Base-by-base conservation (phyloP, 2,888 invertebrate genomes). In the Synanthedon formicaeformis region DNA sequence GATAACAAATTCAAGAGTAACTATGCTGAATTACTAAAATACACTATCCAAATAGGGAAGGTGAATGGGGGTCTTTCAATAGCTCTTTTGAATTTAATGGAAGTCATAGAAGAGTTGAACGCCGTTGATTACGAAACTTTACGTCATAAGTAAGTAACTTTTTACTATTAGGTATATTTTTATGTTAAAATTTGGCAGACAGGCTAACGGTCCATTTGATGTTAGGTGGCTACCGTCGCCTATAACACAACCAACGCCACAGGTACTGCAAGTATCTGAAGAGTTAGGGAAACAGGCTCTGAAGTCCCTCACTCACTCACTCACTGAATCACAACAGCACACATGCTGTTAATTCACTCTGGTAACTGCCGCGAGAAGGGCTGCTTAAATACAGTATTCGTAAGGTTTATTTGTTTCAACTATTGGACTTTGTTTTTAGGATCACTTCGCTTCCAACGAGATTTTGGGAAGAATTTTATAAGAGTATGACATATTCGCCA, bases 391-490 rank as follows among this genome's bases (percentile, higher is more conserved):
- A 18, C 18, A 18, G 3, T 18, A 18, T 18, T 45, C 4, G 45
- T 13, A 13, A 45, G 45, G 45, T 13, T n/a, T n/a, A n/a, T 45
- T 45, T 27, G 5, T 27, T 27, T 34, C 6, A 34, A 34, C 34
- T 34, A 34, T 34, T 34, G 6, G 1, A 34, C 10, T n/a, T 45
- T 14, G 27, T 41, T 71, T 71, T 55, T 59, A 86, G 86, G 55
- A 62, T 76, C 53, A 77, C 81, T 12, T 71, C 81, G 4, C 54
- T 83, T 1, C 67, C 74, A 13, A 60, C 66, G 1, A 75, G 66
- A 53, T 81, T 86, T 58, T 81, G 80, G 81, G 73, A 81, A 48
- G 80, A 83, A 59, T 75, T 77, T 56, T 81, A 81, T 62, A 81
- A 78, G 58, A 58, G 65, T 2, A 48, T 76, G 4, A 64, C 74